A percentile compares a stretch with the other conserved stretches of the same genome.
phyloP scores from a whole-genome alignment of 1,140 invertebrate genomes.

The Atta texana region DNA sequence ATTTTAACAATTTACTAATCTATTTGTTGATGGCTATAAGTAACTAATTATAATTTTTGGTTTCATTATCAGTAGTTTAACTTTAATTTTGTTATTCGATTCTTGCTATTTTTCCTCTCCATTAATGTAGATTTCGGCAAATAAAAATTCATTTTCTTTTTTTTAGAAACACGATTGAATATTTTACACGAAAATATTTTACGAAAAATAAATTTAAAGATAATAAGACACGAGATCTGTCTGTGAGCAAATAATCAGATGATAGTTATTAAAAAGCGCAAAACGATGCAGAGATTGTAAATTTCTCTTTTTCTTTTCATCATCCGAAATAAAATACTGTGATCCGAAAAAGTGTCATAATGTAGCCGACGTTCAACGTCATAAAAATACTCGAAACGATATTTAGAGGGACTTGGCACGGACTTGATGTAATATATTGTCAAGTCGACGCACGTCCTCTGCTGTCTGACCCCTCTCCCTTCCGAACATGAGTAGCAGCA shows the following conservation, averaged over 20 bases:
- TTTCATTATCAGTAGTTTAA: not conserved
- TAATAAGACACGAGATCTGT: not conserved
- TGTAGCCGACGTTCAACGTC: slow-evolving; percentile 34
- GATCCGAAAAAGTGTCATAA: slow-evolving; percentile 41
- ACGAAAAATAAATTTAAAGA: not conserved
- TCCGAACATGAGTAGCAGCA: not conserved
- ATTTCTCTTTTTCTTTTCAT: slow-evolving; percentile 19
- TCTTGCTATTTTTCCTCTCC: not conserved
- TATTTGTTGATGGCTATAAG: not conserved
- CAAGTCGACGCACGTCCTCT: slow-evolving; percentile 50
- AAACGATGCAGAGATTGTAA: too few species aligned
- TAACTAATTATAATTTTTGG: not conserved
- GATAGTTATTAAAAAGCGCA: slow-evolving; percentile 10
- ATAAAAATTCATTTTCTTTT: slow-evolving; percentile 36
- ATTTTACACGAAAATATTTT: not conserved
- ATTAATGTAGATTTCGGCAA: not conserved
- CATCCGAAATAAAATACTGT: slow-evolving; percentile 44
- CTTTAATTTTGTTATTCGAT: not conserved
- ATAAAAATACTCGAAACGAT: slow-evolving; percentile 50
- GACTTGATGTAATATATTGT: slow-evolving; percentile 56
- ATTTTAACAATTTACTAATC: not conserved
- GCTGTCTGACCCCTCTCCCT: not conserved
- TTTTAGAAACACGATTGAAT: not conserved
- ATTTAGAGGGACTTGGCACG: slow-evolving; percentile 57
- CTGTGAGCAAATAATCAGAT: slow-evolving; percentile 10